A percentile compares a stretch with the other conserved stretches of the same genome.
phyloP scores from a whole-genome alignment of 2,888 invertebrate genomes.

The Patella pellucida region DNA sequence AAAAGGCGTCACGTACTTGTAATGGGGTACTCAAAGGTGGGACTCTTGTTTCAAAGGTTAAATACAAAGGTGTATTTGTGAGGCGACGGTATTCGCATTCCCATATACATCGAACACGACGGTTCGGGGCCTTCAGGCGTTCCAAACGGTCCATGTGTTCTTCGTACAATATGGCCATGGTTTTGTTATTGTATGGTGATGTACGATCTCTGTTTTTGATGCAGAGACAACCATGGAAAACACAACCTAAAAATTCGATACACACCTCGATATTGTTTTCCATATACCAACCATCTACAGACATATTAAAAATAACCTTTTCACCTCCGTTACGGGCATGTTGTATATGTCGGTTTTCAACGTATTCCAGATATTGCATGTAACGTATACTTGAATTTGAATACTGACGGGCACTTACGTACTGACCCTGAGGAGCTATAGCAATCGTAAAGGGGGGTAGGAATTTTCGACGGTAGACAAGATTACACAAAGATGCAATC shows the following conservation, averaged over 20 bases:
- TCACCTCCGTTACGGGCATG: neutral
- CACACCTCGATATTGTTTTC: neutral
- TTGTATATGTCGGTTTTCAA: neutral
- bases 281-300: neutral
- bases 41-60: neutral
- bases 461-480: neutral
- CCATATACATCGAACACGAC: neutral
- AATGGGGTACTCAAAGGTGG: neutral
- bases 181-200: neutral
- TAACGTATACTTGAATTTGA: neutral
- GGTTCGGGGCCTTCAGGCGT: neutral
- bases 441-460: neutral
- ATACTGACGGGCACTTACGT: neutral
- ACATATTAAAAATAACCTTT: neutral
- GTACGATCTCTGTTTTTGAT: neutral
- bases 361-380: neutral
- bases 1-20: neutral
- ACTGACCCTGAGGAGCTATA: neutral
- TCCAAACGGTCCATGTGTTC: neutral
- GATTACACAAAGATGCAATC: neutral
- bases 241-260: neutral
- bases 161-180: neutral
- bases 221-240: neutral
- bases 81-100: neutral
- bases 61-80: neutral